A percentile compares a stretch with the other conserved stretches of the same genome.
Evolutionary conservation across 2,113 vertebrate species (phyloP).

Genomic region (Meleagris gallopavo): DNA sequence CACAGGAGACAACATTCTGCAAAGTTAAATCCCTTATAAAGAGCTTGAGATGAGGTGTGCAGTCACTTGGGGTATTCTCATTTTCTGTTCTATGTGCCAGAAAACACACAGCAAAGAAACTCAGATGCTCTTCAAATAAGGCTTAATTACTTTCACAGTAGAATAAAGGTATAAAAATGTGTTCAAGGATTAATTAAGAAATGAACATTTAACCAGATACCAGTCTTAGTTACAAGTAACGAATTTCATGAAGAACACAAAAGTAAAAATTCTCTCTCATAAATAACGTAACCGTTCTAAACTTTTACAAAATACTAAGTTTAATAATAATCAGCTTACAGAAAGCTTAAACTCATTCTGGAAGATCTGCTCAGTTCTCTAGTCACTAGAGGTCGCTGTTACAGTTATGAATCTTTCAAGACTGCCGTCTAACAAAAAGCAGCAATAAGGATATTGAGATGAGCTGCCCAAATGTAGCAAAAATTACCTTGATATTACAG

Average conservation of each 20-base stretch:
- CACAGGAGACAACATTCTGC: background rate
- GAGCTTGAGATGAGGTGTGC: background rate
- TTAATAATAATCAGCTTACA: background rate
- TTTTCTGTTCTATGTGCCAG: background rate
- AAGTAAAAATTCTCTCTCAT: background rate
- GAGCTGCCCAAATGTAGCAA: background rate
- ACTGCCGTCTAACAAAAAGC: background rate
- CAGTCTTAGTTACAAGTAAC: background rate
- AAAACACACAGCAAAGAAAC: background rate
- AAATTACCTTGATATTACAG: background rate
- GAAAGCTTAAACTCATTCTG: background rate
- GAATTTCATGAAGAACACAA: background rate
- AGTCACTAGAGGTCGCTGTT: conserved; percentile 80
- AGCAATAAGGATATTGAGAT: background rate
- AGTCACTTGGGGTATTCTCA: background rate
- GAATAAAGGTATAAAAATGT: background rate
- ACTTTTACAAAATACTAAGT: background rate
- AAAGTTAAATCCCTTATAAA: background rate
- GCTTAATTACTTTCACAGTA: conserved; percentile 12
- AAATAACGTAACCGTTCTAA: background rate
- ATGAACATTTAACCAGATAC: background rate
- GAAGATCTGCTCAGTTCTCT: conserved; percentile 32
- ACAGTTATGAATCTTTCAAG: conserved; percentile 68
- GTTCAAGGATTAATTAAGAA: background rate
- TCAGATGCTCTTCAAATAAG: background rate